These are phyloP conservation scores for Eriosoma lanigerum DNA, from an alignment of 1,140 invertebrate genomes.

Conservation along the genomic window DNA sequence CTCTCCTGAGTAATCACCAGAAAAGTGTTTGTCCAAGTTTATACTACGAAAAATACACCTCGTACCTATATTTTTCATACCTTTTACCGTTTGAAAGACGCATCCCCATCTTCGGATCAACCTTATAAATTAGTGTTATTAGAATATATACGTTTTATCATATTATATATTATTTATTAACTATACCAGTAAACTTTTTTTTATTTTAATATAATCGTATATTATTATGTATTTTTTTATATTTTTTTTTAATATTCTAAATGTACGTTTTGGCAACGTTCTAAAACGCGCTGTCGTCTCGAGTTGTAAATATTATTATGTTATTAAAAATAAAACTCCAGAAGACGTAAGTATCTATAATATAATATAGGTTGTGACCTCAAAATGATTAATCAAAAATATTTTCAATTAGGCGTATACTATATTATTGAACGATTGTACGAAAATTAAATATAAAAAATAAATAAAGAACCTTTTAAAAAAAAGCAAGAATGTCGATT, in stretches of 20 bases:
- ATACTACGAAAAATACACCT: neutral
- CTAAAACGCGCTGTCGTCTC: neutral
- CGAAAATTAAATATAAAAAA: too few relatives aligned
- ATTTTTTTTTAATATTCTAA: conserved; percentile 27
- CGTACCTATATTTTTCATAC: neutral
- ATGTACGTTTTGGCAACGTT: neutral
- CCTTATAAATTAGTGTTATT: neutral
- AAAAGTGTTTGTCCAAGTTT: conserved; percentile 36
- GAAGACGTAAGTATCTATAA: too few relatives aligned
- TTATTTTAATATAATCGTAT: neutral
- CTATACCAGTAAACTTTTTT: neutral
- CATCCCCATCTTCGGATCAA: neutral
- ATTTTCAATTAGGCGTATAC: too few relatives aligned
- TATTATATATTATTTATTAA: neutral
- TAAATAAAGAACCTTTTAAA: too few relatives aligned
- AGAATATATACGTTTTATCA: neutral
- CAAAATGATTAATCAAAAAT: too few relatives aligned
- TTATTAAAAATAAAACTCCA: conserved; percentile 15
- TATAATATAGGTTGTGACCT: too few relatives aligned
- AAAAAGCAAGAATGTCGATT: too few relatives aligned
- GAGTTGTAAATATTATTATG: conserved; percentile 2
- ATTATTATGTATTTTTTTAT: too few relatives aligned
- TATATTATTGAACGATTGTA: too few relatives aligned
- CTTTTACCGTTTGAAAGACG: neutral
- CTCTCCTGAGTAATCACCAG: conserved; percentile 46